phyloP scores from a whole-genome alignment of 2,888 invertebrate species.

The Desoria tigrina region DNA sequence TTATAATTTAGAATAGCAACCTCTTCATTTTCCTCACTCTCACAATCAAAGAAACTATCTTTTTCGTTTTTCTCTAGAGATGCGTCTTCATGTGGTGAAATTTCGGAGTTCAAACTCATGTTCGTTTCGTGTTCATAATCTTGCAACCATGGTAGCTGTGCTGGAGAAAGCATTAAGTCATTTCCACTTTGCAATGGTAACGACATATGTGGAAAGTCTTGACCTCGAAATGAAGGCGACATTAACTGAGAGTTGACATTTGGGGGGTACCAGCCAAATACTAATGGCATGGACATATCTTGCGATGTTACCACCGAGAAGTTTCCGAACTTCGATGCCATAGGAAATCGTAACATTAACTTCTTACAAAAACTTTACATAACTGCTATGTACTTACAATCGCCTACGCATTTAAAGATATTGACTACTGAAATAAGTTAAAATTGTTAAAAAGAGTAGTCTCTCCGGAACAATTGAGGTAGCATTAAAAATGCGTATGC shows the following conservation, averaged over 20 bases:
- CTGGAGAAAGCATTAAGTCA: background rate
- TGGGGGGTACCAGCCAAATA: slow-evolving; percentile 51
- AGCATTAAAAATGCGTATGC: slow-evolving; percentile 3
- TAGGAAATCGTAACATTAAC: slow-evolving; percentile 31
- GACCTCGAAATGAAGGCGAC: slow-evolving; percentile 17
- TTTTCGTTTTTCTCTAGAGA: slow-evolving; percentile 32
- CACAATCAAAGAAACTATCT: slow-evolving; percentile 50
- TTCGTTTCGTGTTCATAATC: background rate
- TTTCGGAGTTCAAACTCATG: too few species aligned
- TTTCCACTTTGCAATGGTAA: slow-evolving; percentile 1
- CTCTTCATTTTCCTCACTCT: slow-evolving; percentile 26
- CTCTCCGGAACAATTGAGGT: background rate
- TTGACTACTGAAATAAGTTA: background rate
- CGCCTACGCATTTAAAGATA: background rate
- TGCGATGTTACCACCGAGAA: slow-evolving; percentile 47
- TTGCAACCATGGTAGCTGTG: background rate
- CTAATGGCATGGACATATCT: slow-evolving; percentile 45
- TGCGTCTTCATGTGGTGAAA: background rate
- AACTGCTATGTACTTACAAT: background rate
- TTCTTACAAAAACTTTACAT: slow-evolving; percentile 1
- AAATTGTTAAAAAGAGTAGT: too few species aligned
- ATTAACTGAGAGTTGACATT: slow-evolving; percentile 38
- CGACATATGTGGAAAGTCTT: slow-evolving; percentile 12
- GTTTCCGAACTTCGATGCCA: slow-evolving; percentile 45
- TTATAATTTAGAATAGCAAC: background rate